A percentile compares a stretch with the other conserved stretches of the same genome.
Conservation (phyloP, 1,140 invertebrate species). For the Drosophila cardini region DNA sequence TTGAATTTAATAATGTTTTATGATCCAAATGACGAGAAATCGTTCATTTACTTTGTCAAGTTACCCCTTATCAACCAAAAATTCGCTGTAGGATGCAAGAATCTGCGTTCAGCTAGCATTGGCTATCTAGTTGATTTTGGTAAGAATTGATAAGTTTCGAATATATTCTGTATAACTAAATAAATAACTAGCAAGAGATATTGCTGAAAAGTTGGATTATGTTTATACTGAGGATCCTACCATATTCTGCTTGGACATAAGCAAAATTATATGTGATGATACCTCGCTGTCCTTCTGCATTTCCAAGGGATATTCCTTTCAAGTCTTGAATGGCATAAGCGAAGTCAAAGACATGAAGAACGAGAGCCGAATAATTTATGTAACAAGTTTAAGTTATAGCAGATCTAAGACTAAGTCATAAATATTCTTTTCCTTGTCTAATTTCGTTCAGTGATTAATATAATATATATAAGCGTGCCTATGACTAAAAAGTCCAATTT, state of each 20-base stretch:
- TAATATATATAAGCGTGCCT: not conserved
- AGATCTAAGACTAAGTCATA: slow-evolving; percentile 1
- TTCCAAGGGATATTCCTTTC: slow-evolving; percentile 28
- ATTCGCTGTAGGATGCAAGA: slow-evolving; percentile 27
- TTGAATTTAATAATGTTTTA: slow-evolving; percentile 13
- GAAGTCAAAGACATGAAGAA: not conserved
- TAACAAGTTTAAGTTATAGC: not conserved
- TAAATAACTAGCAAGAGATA: slow-evolving; percentile 20
- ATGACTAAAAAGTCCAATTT: not conserved
- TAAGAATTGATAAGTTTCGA: slow-evolving; percentile 11
- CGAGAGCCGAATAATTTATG: not conserved
- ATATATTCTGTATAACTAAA: not conserved
- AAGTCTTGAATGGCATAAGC: slow-evolving; percentile 16
- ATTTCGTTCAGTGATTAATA: not conserved
- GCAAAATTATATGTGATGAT: slow-evolving; percentile 28
- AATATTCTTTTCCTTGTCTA: not conserved
- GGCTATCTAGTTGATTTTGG: slow-evolving; percentile 13
- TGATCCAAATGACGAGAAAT: slow-evolving; percentile 2
- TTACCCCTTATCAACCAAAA: slow-evolving; percentile 8
- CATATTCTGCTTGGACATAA: slow-evolving; percentile 14
- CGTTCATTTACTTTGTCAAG: slow-evolving; percentile 21
- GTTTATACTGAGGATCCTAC: slow-evolving; percentile 9
- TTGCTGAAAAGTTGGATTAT: not conserved
- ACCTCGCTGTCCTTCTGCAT: slow-evolving; percentile 16
- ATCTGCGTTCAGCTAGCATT: slow-evolving; percentile 10